Conservation (phyloP, 1,140 invertebrate species). For the Drosophila suzukii region DNA sequence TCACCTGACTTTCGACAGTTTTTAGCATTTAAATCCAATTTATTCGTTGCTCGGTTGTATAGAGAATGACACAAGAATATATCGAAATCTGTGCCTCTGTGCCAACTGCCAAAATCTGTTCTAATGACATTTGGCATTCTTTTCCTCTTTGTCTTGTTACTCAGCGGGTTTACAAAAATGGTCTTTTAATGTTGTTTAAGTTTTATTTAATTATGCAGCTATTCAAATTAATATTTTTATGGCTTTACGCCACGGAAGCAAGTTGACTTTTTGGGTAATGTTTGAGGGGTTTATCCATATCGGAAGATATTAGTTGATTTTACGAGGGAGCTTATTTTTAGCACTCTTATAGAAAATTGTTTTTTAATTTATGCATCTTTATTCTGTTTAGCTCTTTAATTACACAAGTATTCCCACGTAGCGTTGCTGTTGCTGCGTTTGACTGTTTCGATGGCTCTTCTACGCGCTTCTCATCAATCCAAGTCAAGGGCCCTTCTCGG, state of each 20-base stretch:
- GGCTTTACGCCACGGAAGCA: conserved; percentile 70
- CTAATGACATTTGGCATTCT: conserved; percentile 68
- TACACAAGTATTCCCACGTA: conserved; percentile 2
- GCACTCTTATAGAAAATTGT: conserved; percentile 4
- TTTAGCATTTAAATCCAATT: conserved; percentile 69
- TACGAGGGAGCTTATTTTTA: conserved; percentile 26
- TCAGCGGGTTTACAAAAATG: conserved; percentile 30
- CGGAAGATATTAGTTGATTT: conserved; percentile 23
- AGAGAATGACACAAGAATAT: conserved; percentile 17
- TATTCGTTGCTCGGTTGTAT: conserved; percentile 47
- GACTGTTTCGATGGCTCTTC: conserved; percentile 9
- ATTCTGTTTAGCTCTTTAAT: conserved; percentile 12
- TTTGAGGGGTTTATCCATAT: conserved; percentile 11
- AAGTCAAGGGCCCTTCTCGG: conserved; percentile 23
- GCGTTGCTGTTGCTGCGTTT: conserved; percentile 3
- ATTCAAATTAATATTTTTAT: conserved; percentile 65
- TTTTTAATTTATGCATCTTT: conserved; percentile 33
- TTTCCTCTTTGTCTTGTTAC: conserved; percentile 7
- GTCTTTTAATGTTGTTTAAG: conserved; percentile 52
- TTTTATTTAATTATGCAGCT: conserved; percentile 71
- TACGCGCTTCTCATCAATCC: conserved; percentile 8
- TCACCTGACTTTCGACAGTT: conserved; percentile 61
- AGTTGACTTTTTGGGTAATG: conserved; percentile 65
- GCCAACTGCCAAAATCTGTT: conserved; percentile 71
- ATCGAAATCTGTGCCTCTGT: conserved; percentile 63